phyloP scores from a whole-genome alignment of 2,888 invertebrate genomes.

The Ectemnius continuus region DNA sequence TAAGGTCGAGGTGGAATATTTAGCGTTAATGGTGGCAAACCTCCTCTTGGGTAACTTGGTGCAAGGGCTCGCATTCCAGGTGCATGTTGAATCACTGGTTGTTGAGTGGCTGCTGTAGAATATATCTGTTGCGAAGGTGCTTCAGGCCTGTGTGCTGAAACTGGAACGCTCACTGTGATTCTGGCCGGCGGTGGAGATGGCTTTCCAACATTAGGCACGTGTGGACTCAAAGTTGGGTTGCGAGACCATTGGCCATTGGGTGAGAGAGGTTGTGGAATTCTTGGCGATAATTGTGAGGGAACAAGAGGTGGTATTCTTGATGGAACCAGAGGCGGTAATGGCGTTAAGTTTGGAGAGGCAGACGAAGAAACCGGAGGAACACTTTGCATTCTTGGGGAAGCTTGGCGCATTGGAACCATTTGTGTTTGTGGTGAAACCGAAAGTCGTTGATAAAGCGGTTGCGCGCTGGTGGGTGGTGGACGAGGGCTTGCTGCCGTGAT shows the following conservation, averaged over 20 bases:
- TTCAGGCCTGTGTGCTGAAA: conserved; percentile 72
- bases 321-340: conserved; percentile 68
- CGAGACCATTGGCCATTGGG: conserved; percentile 75
- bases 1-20: conserved; percentile 75
- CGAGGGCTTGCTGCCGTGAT: conserved; percentile 62
- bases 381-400: conserved; percentile 68
- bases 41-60: conserved; percentile 73
- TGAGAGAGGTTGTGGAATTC: conserved; percentile 69
- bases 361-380: conserved; percentile 57
- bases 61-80: conserved; percentile 74
- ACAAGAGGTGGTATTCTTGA: conserved; percentile 69
- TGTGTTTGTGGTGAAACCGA: conserved; percentile 72
- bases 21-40: conserved; percentile 73
- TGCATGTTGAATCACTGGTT: conserved; percentile 76
- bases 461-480: conserved; percentile 58
- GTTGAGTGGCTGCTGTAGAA: conserved; percentile 73
- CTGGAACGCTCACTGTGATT: conserved; percentile 72
- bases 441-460: conserved; percentile 72
- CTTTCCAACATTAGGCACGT: conserved; percentile 61
- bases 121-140: conserved; percentile 70
- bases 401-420: conserved; percentile 69
- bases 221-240: conserved; percentile 62
- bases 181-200: conserved; percentile 64
- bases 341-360: conserved; percentile 52
- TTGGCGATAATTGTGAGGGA: conserved; percentile 65